A percentile compares a stretch with the other conserved stretches of the same genome.
Conservation (phyloP, 2,888 invertebrate species). For the Crossocerus cetratus region DNA sequence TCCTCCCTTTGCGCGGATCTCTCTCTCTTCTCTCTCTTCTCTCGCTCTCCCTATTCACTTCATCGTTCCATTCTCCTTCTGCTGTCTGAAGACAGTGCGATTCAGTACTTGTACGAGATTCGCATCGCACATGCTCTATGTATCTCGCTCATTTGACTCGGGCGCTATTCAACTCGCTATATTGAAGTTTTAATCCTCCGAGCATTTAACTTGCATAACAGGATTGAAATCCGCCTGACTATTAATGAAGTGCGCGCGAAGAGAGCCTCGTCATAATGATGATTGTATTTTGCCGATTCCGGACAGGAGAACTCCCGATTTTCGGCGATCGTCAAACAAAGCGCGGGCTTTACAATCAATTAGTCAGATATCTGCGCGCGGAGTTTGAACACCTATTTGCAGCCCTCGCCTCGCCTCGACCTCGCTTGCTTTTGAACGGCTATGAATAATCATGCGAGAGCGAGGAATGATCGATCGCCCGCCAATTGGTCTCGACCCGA, state of each 20-base stretch:
- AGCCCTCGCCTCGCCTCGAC: slow-evolving; percentile 57
- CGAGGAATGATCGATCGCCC: slow-evolving; percentile 55
- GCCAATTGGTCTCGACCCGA: slow-evolving; percentile 49
- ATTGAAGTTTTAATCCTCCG: too few species aligned
- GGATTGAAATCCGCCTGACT: too few species aligned
- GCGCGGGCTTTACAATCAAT: slow-evolving; percentile 64
- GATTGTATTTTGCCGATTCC: background rate
- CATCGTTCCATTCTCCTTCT: background rate
- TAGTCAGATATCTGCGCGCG: slow-evolving; percentile 61
- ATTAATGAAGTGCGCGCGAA: too few species aligned
- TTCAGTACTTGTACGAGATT: too few species aligned
- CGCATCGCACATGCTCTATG: too few species aligned
- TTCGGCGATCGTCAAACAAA: slow-evolving; percentile 37
- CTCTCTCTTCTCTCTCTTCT: background rate
- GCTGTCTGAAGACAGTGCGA: background rate
- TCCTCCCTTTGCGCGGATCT: background rate
- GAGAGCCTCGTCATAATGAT: background rate
- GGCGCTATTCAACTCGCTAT: too few species aligned
- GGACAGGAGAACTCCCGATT: slow-evolving; percentile 8
- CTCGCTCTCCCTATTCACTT: background rate
- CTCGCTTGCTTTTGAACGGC: slow-evolving; percentile 63
- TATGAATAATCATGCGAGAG: slow-evolving; percentile 66
- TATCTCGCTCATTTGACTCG: too few species aligned
- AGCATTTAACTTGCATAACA: too few species aligned
- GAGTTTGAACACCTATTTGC: slow-evolving; percentile 60